Conservation (phyloP, 2,113 vertebrate genomes). For the Microtus pennsylvanicus region DNA sequence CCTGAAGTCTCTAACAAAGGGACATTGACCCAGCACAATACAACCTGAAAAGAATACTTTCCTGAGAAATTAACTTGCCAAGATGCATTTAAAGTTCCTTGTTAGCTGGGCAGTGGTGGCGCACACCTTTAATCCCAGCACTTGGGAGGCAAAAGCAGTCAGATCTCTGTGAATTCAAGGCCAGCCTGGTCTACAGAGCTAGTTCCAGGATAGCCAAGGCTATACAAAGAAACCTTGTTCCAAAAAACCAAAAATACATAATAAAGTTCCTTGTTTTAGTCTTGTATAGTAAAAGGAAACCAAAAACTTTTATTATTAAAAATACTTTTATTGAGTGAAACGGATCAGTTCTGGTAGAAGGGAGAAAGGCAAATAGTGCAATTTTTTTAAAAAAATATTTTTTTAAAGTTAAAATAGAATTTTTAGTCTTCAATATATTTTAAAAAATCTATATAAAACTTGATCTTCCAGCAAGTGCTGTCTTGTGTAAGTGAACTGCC, state of each 20-base stretch:
- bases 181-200: not conserved
- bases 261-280: constrained; percentile 1
- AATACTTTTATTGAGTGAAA: constrained; percentile 67
- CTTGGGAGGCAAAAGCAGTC: not conserved
- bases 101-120: not conserved
- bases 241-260: not conserved
- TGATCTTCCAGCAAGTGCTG: not conserved
- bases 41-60: constrained; percentile 59
- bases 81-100: not conserved
- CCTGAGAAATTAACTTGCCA: not conserved
- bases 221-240: not conserved
- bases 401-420: not conserved
- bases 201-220: not conserved
- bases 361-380: constrained; percentile 18
- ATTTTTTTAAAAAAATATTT: constrained; percentile 41
- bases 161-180: not conserved
- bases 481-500: not conserved
- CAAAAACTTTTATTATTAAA: constrained; percentile 70
- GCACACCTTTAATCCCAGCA: not conserved
- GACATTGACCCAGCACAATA: not conserved
- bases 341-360: not conserved
- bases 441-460: not conserved
- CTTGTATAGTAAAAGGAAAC: not conserved
- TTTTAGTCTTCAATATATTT: constrained; percentile 32
- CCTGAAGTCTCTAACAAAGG: constrained; percentile 72